Conservation (phyloP, 2,888 invertebrate genomes). For the Phragmatobia fuliginosa region DNA sequence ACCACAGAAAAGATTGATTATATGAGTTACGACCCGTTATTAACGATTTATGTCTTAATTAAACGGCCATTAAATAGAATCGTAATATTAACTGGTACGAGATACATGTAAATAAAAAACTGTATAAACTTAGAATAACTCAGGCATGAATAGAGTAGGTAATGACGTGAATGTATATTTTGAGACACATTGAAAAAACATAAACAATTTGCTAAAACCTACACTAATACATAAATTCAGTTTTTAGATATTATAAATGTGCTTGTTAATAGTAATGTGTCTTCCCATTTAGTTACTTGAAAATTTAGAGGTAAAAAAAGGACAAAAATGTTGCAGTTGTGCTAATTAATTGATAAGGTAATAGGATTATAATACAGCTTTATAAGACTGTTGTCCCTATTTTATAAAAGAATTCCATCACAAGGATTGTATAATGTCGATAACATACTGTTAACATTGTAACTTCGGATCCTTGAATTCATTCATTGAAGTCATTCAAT, state of each 20-base stretch:
- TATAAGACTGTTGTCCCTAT: slow-evolving; percentile 74
- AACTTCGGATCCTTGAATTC: slow-evolving; percentile 24
- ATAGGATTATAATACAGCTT: slow-evolving; percentile 56
- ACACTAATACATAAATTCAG: not conserved
- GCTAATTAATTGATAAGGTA: slow-evolving; percentile 7
- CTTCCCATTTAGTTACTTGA: not conserved
- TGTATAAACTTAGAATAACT: not conserved
- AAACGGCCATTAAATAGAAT: not conserved
- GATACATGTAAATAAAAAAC: slow-evolving; percentile 47
- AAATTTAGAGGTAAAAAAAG: not conserved
- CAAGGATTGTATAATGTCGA: slow-evolving; percentile 41
- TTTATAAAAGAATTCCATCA: slow-evolving; percentile 61
- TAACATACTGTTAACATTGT: slow-evolving; percentile 16
- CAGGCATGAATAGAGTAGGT: not conserved
- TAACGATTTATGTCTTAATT: not conserved
- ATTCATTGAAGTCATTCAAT: slow-evolving; percentile 16
- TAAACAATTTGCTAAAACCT: not conserved
- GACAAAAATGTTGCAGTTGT: not conserved
- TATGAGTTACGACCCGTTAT: not conserved
- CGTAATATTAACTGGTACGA: slow-evolving; percentile 15
- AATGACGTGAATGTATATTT: not conserved
- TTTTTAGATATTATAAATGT: too few relatives aligned
- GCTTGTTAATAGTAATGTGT: not conserved
- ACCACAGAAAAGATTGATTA: not conserved
- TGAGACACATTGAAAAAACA: not conserved